Base-by-base conservation (phyloP, 1,140 invertebrate species). In the Lutraria rhynchaena region DNA sequence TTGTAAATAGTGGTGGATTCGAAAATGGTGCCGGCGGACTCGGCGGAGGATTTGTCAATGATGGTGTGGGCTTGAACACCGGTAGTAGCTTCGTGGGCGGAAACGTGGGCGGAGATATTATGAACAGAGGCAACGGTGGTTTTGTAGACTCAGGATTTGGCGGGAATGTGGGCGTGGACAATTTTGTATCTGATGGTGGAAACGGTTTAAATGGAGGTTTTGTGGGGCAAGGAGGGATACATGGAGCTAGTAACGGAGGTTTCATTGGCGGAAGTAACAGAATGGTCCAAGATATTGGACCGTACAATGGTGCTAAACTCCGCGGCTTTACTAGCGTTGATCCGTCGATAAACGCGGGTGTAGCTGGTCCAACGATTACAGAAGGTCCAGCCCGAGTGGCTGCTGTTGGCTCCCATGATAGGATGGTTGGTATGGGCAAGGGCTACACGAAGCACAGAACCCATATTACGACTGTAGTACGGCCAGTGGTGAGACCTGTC, bases 371-470 rank as follows among this genome's bases (percentile, higher is more conserved):
- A 22, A 33, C 37, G 3, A 24, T 61, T 1, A 44, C 29, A n/a
- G 15, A 44, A 24, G 44, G 55, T 13, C 37, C 57, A 5, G 7
- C 55, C 1, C 3, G 22, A 11, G 27, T 75, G 0, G 27, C 11
- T 3, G 55, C 57, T 46, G 57, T 46, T 49, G 41, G 41, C 15
- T 41, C 33, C 3, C n/a, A 9, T 1, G 71, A 75, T 13, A 58
- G 57, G 22, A 17, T 60, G 1, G 9, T 60, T 5, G 57, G 71
- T 22, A 46, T 61, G 35, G 35, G 44, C 17, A 44, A 33, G n/a
- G 71, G 71, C 22, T 75, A 60, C 27, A 75, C 71, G 1, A 60
- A 60, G 33, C 71, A 75, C 22, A 58, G 41, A 5, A 60, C 71
- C 1, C 37, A 75, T 31, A 58, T 75, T 46, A 60, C 71, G 11